These are phyloP conservation scores for Arctocebus calabarensis DNA, from an alignment of 2,797 vertebrate species.

Conservation along the genomic window DNA sequence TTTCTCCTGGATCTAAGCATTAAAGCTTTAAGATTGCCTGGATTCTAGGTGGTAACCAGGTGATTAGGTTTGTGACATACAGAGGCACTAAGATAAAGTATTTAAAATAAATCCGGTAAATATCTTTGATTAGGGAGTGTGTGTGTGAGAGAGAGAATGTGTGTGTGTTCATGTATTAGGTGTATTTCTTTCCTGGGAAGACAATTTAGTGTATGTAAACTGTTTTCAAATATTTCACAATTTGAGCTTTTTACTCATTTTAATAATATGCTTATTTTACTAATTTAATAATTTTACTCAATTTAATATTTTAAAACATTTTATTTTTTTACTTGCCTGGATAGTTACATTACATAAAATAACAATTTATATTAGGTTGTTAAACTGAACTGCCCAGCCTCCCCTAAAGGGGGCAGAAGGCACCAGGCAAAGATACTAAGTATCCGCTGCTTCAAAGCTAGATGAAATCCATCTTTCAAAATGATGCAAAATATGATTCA, in stretches of 20 bases:
- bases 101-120: constrained; percentile 17
- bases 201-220: not conserved
- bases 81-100: not conserved
- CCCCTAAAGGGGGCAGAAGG: constrained; percentile 87
- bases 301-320: constrained; percentile 41
- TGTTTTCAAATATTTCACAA: constrained; percentile 42
- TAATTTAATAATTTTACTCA: constrained; percentile 40
- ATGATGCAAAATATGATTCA: not conserved
- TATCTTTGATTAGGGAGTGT: not conserved
- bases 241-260: not conserved
- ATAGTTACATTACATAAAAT: not conserved
- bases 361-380: not conserved
- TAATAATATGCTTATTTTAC: constrained; percentile 43
- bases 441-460: not conserved
- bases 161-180: not conserved
- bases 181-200: constrained; percentile 9
- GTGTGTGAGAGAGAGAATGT: not conserved
- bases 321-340: constrained; percentile 42
- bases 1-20: not conserved
- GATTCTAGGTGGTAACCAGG: not conserved
- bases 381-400: constrained; percentile 66
- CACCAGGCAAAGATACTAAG: not conserved
- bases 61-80: constrained; percentile 42
- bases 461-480: constrained; percentile 16
- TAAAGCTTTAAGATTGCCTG: not conserved